Base-by-base conservation (phyloP, 2,888 invertebrate genomes). In the Axea sp. region DNA sequence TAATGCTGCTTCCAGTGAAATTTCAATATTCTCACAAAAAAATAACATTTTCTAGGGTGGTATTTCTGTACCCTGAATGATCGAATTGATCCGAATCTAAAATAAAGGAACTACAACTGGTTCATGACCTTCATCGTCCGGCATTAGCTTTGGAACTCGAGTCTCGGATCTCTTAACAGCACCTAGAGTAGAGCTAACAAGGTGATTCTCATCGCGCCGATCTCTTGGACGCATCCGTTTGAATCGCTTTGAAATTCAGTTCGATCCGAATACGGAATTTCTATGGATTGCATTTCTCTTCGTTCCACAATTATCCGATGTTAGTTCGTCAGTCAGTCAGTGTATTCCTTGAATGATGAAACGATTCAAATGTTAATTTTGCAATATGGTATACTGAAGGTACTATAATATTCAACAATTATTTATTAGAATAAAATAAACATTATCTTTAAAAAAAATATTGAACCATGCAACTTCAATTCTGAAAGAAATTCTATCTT, bases 121-220 rank as follows among this genome's bases (percentile, higher is more conserved):
- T 49, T 14, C 11, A 14, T 12, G 45, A 11, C 31, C 59, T 28
- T 41, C 9, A 22, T 65, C 75, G 47, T 51, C 24, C 39, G 55
- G 43, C 26, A 28, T 73, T 65, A 19, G 47, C 67, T 45, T 73
- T 74, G 28, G 64, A 62, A 77, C 77, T 80, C 76, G 55, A 55
- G 37, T 30, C 49, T 45, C 67, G 62, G 39, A 53, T 73, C 77
- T 47, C 47, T 62, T 74, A 77, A 77, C 76, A 71, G 76, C 75
- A 68, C 62, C 71, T 69, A 71, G 74, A 49, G 59, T 62, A 47
- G 76, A 75, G 76, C 79, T 78, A 80, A 81, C 81, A 76, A 80
- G 77, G 67, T 75, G 76, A 77, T 79, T 75, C 71, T 73, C 74
- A 41, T 71, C 75, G 76, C 67, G 37, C 49, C 62, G 57, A 62